Evolutionary conservation across 2,113 vertebrate species (phyloP).

Genomic region (Rhodinocichla rosea): DNA sequence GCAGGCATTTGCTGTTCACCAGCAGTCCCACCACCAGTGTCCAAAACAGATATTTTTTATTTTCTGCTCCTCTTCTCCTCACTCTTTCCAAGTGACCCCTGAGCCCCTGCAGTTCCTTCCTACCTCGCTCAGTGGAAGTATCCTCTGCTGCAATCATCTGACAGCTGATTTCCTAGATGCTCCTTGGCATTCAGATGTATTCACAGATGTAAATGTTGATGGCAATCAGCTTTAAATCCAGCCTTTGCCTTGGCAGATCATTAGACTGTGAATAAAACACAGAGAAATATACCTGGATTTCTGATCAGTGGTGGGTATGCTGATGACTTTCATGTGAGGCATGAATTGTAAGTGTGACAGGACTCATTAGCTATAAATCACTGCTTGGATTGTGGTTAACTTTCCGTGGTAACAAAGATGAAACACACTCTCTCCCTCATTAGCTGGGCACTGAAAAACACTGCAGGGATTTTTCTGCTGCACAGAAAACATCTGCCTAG

Average conservation of each 20-base stretch:
- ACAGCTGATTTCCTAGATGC: neutral
- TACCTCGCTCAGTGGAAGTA: neutral
- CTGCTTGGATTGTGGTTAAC: constrained; percentile 47
- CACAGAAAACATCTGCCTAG: constrained; percentile 24
- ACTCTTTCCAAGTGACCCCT: neutral
- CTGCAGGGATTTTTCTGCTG: constrained; percentile 28
- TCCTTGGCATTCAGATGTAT: neutral
- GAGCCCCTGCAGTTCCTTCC: neutral
- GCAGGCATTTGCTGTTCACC: neutral
- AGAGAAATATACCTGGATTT: constrained; percentile 25
- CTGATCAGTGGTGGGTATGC: constrained; percentile 1
- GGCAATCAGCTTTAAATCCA: constrained; percentile 20
- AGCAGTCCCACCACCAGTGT: neutral
- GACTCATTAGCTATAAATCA: constrained; percentile 61
- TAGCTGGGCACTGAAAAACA: constrained; percentile 52
- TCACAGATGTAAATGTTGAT: constrained; percentile 28
- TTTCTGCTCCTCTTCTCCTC: neutral
- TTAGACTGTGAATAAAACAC: constrained; percentile 27
- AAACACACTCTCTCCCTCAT: constrained; percentile 58
- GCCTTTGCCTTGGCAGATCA: neutral
- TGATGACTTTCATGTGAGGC: constrained; percentile 40
- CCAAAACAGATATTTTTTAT: neutral
- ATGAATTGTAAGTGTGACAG: constrained; percentile 45
- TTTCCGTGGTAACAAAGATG: constrained; percentile 53
- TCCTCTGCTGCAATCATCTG: neutral